These are phyloP conservation scores for Allobates femoralis DNA, from an alignment of 2,797 vertebrate species.

Conservation along the genomic window DNA sequence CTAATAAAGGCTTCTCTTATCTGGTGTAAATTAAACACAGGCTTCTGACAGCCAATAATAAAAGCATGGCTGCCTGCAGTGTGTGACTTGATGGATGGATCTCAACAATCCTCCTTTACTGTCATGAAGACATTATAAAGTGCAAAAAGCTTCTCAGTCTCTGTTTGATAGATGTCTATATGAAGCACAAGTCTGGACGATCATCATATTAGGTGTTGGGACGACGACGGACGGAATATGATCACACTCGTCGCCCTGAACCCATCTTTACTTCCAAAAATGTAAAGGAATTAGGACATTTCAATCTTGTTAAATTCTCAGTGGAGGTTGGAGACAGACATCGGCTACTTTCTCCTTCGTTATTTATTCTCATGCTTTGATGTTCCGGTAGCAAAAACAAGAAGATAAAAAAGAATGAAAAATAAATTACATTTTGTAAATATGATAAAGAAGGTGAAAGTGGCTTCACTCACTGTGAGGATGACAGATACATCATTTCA, in stretches of 20 bases:
- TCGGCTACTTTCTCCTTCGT: neutral
- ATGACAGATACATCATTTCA: neutral
- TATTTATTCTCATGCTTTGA: conserved; percentile 30
- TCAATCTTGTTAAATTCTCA: conserved; percentile 47
- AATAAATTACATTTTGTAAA: conserved; percentile 50
- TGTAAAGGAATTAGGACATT: conserved; percentile 58
- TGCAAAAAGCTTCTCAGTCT: conserved; percentile 52
- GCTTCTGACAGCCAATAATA: conserved; percentile 67
- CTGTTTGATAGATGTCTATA: conserved; percentile 51
- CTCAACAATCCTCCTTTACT: conserved; percentile 31
- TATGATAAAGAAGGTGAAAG: conserved; percentile 46
- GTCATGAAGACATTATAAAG: conserved; percentile 61
- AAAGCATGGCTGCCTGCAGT: conserved; percentile 60
- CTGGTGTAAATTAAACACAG: conserved; percentile 62
- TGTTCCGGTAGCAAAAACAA: conserved; percentile 33
- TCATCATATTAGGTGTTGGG: conserved; percentile 32
- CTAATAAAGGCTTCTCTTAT: conserved; percentile 49
- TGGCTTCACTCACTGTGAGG: conserved; percentile 39
- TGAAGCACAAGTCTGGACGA: conserved; percentile 52
- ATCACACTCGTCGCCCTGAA: conserved; percentile 37
- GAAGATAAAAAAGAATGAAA: conserved; percentile 15
- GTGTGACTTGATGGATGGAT: conserved; percentile 61
- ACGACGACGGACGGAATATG: conserved; percentile 49
- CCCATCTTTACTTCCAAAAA: conserved; percentile 56
- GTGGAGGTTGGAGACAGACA: conserved; percentile 29